Conservation (phyloP, 2,797 vertebrate genomes). For the Sebastolobus alascanus region DNA sequence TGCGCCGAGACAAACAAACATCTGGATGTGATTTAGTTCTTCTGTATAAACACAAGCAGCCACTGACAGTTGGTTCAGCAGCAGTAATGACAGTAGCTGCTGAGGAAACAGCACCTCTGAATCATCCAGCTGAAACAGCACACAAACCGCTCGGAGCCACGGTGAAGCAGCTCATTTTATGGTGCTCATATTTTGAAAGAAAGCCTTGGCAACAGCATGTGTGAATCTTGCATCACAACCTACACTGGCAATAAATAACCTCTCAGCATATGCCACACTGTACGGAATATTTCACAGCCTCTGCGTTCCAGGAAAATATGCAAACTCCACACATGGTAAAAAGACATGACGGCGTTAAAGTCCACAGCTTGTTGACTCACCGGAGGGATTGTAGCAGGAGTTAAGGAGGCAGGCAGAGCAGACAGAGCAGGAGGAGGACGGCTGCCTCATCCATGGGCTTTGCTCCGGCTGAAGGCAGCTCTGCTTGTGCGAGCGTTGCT, state of each 20-base stretch:
- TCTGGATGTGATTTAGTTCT: not conserved
- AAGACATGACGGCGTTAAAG: not conserved
- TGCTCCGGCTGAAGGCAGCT: constrained; percentile 52
- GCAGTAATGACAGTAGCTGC: constrained; percentile 40
- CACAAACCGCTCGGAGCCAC: constrained; percentile 29
- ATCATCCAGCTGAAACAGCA: constrained; percentile 39
- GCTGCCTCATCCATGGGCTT: constrained; percentile 47
- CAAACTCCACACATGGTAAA: not conserved
- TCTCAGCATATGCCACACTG: constrained; percentile 55
- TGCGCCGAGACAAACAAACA: not conserved
- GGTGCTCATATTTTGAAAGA: constrained; percentile 31
- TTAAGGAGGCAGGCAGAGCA: constrained; percentile 27
- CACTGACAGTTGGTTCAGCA: constrained; percentile 28
- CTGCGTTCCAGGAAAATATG: constrained; percentile 11
- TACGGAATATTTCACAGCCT: constrained; percentile 28
- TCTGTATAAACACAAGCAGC: not conserved
- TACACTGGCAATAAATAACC: constrained; percentile 45
- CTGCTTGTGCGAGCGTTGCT: constrained; percentile 39
- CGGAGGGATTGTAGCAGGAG: constrained; percentile 41
- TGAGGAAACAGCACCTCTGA: constrained; percentile 46
- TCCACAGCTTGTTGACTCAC: constrained; percentile 60
- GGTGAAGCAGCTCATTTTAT: not conserved
- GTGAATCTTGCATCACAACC: constrained; percentile 46
- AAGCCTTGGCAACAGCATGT: constrained; percentile 60
- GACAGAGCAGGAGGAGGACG: constrained; percentile 30